phyloP scores from a whole-genome alignment of 2,888 invertebrate species.

The Leucoma salicis region DNA sequence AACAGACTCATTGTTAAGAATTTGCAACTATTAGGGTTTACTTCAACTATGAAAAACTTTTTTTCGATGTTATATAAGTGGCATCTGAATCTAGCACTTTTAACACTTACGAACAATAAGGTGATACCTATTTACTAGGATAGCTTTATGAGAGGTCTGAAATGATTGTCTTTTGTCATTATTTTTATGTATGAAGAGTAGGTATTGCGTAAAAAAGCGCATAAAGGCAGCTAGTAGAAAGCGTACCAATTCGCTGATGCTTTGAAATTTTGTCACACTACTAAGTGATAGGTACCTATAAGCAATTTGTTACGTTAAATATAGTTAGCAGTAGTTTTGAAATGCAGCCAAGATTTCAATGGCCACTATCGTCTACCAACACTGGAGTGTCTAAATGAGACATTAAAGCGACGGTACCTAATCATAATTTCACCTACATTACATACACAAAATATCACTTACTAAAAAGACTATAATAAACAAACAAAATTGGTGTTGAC shows the following conservation, averaged over 20 bases:
- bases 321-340: slow-evolving; percentile 60
- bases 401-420: slow-evolving; percentile 49
- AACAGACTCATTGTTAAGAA: background rate
- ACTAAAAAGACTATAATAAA: background rate
- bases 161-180: background rate
- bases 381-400: slow-evolving; percentile 63
- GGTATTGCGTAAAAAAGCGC: background rate
- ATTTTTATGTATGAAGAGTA: background rate
- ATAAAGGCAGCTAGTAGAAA: background rate
- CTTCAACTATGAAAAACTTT: background rate
- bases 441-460: background rate
- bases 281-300: slow-evolving; percentile 38
- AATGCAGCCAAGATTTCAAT: slow-evolving; percentile 64
- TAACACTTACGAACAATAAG: background rate
- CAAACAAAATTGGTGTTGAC: no score
- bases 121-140: background rate
- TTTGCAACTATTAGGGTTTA: background rate
- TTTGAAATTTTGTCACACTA: slow-evolving; percentile 17
- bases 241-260: background rate
- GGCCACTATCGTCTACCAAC: slow-evolving; percentile 56
- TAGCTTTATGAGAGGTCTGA: background rate
- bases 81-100: no score
- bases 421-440: background rate
- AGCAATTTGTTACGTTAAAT: slow-evolving; percentile 54
- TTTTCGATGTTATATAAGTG: background rate